Conservation (phyloP, 2,888 invertebrate species). For the Ophion slaviceki region DNA sequence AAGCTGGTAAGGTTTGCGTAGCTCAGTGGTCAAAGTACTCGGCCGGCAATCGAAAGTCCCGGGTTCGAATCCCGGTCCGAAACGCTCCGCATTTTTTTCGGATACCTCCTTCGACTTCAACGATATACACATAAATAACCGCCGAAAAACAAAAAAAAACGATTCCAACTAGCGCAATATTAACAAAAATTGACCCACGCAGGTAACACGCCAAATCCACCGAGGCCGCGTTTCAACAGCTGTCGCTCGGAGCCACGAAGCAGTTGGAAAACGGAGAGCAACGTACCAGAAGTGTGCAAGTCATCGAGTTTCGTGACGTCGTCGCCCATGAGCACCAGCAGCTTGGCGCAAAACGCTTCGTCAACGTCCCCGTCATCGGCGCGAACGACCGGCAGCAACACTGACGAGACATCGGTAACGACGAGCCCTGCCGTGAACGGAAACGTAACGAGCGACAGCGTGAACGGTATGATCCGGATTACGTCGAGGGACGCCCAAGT, state of each 20-base stretch:
- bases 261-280: slow-evolving; percentile 56
- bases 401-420: slow-evolving; percentile 75
- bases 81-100: no score
- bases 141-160: neutral
- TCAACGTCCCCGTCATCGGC: neutral
- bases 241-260: slow-evolving; percentile 84
- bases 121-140: no score
- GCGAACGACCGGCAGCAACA: slow-evolving; percentile 73
- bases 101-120: no score
- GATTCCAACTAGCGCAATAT: neutral
- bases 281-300: slow-evolving; percentile 50
- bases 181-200: slow-evolving; percentile 61
- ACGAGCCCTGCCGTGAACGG: slow-evolving; percentile 69
- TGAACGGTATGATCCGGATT: slow-evolving; percentile 68
- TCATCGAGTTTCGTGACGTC: slow-evolving; percentile 32
- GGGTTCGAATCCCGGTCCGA: no score
- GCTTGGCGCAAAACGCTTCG: slow-evolving; percentile 80
- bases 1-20: no score
- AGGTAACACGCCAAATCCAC: slow-evolving; percentile 85
- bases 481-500: slow-evolving; percentile 58
- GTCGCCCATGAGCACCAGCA: slow-evolving; percentile 7
- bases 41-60: no score
- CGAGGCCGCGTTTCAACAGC: slow-evolving; percentile 86
- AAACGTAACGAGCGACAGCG: slow-evolving; percentile 65
- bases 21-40: no score